Evolutionary conservation across 2,888 invertebrate genomes (phyloP), one percentile per base, ranked within the genome.

Genomic region (Eupithecia inturbata): DNA sequence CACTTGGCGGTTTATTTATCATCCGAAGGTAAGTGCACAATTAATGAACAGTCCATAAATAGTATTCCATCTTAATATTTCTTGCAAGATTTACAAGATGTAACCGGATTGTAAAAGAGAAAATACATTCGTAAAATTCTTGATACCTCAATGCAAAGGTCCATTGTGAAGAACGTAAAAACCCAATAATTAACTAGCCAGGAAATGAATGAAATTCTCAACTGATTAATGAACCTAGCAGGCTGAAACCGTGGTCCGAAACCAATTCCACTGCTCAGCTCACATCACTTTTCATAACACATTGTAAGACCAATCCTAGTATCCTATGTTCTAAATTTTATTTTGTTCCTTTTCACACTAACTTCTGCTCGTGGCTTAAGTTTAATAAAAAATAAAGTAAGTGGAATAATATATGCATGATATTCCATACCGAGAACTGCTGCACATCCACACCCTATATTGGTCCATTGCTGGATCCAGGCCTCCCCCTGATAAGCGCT

Each of bases 161-260:
- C 28, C 36, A 67, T 82, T 77, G 53, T 73, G 72, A 73, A 71
- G 41, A 16, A 45, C 33, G 22, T 64, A 49, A 63, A 28, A 64
- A 41, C 36, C 36, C 7, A n/a, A n/a, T 64, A 70, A 70, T 64
- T 64, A 64, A 70, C 49, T 26, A 22, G 73, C 76, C 70, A 78
- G 81, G 78, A 79, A 81, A 81, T 79, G 74, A 80, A 78, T 70
- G 68, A 81, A 81, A 78, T 68, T 74, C 75, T 70, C 49, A 64
- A 64, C 70, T 64, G 31, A 70, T 45, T 64, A 39, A 69, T 10
- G 26, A 22, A n/a, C 3, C 68, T 7, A 33, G 22, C 16, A 6
- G 4, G n/a, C 31, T 22, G n/a, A 33, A 12, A 12, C 33, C 53
- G 33, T 68, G 53, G 53, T 68, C 53, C n/a, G 3, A 57, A n/a